Evolutionary conservation across 2,797 vertebrate genomes (phyloP).

Genomic region (Graptemys geographica): DNA sequence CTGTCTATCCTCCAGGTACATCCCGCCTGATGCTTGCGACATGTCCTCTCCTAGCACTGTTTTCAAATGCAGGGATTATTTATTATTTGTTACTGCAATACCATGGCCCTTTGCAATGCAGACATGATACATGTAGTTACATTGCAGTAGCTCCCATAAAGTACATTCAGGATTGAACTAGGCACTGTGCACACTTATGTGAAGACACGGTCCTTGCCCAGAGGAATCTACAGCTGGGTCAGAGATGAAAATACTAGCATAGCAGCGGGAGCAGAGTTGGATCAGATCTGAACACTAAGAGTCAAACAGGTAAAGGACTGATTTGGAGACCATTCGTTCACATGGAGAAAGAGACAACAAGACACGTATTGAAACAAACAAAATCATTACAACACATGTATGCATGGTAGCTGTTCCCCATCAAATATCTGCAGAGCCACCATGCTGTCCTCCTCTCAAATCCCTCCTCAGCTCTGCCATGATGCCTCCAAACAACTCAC

Average conservation of each 20-base stretch:
- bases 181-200: rapidly evolving
- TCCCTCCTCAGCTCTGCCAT: neutral
- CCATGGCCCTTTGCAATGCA: neutral
- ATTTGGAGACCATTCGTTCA: neutral
- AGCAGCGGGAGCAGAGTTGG: rapidly evolving
- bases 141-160: neutral
- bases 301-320: rapidly evolving
- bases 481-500: neutral
- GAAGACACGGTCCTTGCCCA: neutral
- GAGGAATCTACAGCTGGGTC: neutral
- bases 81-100: neutral
- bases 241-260: neutral
- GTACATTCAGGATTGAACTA: rapidly evolving
- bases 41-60: too few relatives aligned
- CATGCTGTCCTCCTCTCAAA: neutral
- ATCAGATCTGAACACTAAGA: rapidly evolving
- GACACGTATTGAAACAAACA: too few relatives aligned
- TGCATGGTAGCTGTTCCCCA: neutral
- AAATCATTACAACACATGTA: neutral
- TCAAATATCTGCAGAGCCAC: neutral
- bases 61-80: neutral
- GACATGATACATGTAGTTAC: neutral
- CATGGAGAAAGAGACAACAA: neutral
- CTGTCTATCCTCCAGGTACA: neutral
- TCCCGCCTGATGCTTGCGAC: neutral